Conservation (phyloP, 2,888 invertebrate species). For the Drosophila neonasuta region DNA sequence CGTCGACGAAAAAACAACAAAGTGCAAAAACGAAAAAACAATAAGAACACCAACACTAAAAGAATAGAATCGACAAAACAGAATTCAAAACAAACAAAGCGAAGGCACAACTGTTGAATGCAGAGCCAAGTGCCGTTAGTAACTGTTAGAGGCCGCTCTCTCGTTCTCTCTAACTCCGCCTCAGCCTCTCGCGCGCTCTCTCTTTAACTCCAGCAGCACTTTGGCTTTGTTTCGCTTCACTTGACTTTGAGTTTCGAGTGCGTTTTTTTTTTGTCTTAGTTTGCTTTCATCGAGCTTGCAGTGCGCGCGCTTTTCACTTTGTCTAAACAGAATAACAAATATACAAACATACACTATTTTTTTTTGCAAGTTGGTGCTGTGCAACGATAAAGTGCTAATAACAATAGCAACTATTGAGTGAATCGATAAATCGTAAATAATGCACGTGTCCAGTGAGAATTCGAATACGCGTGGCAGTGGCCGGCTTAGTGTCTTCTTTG, state of each 20-base stretch:
- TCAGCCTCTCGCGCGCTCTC: constrained; percentile 2
- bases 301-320: constrained; percentile 9
- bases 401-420: not conserved
- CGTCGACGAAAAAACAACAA: not conserved
- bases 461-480: constrained; percentile 6
- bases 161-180: not conserved
- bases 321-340: not conserved
- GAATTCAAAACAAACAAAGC: constrained; percentile 21
- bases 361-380: constrained; percentile 4
- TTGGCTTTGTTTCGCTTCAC: not conserved
- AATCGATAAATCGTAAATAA: constrained; percentile 2
- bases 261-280: constrained; percentile 12
- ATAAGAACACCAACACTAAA: not conserved
- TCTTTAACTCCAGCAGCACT: not conserved
- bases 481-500: constrained; percentile 44
- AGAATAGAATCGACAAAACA: constrained; percentile 7
- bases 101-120: constrained; percentile 21
- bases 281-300: constrained; percentile 13
- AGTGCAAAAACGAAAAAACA: constrained; percentile 6
- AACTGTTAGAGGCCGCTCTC: constrained; percentile 17
- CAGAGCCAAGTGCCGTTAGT: constrained; percentile 36
- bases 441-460: constrained; percentile 26
- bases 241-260: not conserved
- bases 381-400: constrained; percentile 2
- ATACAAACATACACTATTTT: not conserved